A percentile compares a stretch with the other conserved stretches of the same genome.
Evolutionary conservation across 2,113 vertebrate genomes (phyloP).

Genomic region (Ondatra zibethicus): DNA sequence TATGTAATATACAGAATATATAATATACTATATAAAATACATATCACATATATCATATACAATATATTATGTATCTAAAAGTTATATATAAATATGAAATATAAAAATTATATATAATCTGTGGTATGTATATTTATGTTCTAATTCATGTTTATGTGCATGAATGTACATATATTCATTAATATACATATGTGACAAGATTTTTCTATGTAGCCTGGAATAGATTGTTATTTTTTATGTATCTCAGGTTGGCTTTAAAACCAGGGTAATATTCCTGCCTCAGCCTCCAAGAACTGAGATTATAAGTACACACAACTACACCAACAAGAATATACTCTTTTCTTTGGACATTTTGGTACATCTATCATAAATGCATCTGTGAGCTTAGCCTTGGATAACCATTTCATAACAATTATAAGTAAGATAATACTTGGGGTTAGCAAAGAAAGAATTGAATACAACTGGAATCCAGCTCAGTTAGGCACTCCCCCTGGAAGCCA

Average conservation of each 20-base stretch:
- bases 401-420: not conserved
- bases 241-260: not conserved
- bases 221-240: not conserved
- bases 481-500: not conserved
- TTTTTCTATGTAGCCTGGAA: not conserved
- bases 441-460: not conserved
- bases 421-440: not conserved
- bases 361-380: not conserved
- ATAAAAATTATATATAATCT: too few relatives aligned
- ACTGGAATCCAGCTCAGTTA: not conserved
- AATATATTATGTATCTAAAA: too few relatives aligned
- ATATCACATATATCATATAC: not conserved
- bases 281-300: not conserved
- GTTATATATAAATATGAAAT: too few relatives aligned
- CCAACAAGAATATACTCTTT: not conserved
- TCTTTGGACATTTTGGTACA: not conserved
- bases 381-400: not conserved
- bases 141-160: accelerated
- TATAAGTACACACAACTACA: not conserved
- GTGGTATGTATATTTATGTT: too few relatives aligned
- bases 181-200: not conserved
- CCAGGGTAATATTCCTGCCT: not conserved
- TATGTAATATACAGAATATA: too few relatives aligned
- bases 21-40: too few relatives aligned
- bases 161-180: not conserved